phyloP scores from a whole-genome alignment of 2,888 invertebrate genomes.

The Phragmatobia fuliginosa region DNA sequence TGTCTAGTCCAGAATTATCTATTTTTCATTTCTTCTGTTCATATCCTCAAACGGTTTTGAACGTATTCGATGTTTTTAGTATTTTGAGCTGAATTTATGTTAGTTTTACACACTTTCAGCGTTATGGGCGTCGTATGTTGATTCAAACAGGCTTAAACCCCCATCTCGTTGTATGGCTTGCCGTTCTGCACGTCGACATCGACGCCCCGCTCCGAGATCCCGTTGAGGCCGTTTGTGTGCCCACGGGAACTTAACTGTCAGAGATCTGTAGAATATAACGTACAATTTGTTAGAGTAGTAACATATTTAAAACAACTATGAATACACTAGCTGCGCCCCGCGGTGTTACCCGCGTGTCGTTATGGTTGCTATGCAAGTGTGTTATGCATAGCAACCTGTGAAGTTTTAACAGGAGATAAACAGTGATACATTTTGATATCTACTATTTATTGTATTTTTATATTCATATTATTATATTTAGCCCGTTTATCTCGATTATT shows the following conservation, averaged over 20 bases:
- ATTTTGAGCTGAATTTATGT: background rate
- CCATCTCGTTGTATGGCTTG: constrained; percentile 78
- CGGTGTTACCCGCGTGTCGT: too few relatives aligned
- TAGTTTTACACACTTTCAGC: constrained; percentile 3
- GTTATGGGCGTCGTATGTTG: constrained; percentile 2
- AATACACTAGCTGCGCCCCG: too few relatives aligned
- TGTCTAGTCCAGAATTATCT: background rate
- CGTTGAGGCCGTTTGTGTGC: constrained; percentile 79
- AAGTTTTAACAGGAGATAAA: too few relatives aligned
- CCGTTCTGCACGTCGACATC: constrained; percentile 71
- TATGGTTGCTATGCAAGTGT: too few relatives aligned
- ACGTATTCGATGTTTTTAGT: background rate
- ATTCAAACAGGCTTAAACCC: constrained; percentile 57
- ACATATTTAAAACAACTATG: background rate
- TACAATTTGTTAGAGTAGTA: background rate
- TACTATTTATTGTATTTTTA: too few relatives aligned
- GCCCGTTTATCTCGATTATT: too few relatives aligned
- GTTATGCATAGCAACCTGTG: too few relatives aligned
- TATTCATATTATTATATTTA: too few relatives aligned
- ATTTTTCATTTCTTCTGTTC: background rate
- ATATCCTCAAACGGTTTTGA: background rate
- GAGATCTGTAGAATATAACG: constrained; percentile 68
- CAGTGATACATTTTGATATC: too few relatives aligned
- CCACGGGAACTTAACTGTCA: constrained; percentile 86
- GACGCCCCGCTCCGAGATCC: constrained; percentile 75